Conservation (phyloP, 1,140 invertebrate species). For the Drosophila neocordata region DNA sequence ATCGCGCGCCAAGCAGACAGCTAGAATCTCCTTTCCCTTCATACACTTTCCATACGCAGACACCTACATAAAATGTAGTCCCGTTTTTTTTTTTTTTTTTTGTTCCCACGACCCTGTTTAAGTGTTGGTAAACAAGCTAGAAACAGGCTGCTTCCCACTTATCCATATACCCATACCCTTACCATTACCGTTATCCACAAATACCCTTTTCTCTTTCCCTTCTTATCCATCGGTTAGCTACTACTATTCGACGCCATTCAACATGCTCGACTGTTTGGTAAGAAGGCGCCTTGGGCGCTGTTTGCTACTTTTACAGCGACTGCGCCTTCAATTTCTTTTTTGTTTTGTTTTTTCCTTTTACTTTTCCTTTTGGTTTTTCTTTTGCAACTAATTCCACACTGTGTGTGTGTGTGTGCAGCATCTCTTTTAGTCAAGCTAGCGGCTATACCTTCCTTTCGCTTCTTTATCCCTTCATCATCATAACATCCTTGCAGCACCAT, state of each 20-base stretch:
- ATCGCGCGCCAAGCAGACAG: slow-evolving; percentile 36
- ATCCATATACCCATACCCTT: neutral
- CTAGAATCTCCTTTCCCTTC: neutral
- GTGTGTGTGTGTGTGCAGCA: slow-evolving; percentile 29
- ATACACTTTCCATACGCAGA: too few relatives aligned
- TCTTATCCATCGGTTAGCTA: too few relatives aligned
- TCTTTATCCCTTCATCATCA: neutral
- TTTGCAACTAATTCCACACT: slow-evolving; percentile 68
- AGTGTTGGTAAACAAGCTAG: slow-evolving; percentile 76
- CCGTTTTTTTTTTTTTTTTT: too few relatives aligned
- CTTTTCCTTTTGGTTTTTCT: slow-evolving; percentile 51
- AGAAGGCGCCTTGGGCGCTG: slow-evolving; percentile 55
- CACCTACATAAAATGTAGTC: neutral
- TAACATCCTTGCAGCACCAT: slow-evolving; percentile 2
- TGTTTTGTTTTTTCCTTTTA: slow-evolving; percentile 54
- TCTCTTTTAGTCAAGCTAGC: slow-evolving; percentile 12
- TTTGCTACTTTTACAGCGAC: slow-evolving; percentile 77
- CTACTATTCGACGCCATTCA: neutral
- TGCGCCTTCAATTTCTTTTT: slow-evolving; percentile 47
- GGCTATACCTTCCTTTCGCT: neutral
- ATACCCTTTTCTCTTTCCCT: too few relatives aligned
- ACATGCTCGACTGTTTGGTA: neutral
- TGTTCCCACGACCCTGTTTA: slow-evolving; percentile 37
- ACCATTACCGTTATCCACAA: too few relatives aligned
- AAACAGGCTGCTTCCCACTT: slow-evolving; percentile 35